These are phyloP conservation scores for Labia minor DNA, from an alignment of 2,888 invertebrate genomes.

Conservation along the genomic window DNA sequence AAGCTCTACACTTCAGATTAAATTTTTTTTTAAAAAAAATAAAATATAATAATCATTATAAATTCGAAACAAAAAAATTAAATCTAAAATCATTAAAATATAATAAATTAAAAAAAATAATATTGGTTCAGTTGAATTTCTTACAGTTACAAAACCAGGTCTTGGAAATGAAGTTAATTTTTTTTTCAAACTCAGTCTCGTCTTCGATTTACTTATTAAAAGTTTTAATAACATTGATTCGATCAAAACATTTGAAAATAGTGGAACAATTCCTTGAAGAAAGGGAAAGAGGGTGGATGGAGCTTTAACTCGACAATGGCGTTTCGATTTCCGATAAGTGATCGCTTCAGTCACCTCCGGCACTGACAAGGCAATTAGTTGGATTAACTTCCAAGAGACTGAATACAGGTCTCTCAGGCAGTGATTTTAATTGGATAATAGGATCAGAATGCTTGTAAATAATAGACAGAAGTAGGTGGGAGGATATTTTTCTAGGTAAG, in stretches of 20 bases:
- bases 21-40: too few relatives aligned
- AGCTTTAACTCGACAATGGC: background rate
- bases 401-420: background rate
- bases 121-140: too few relatives aligned
- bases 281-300: background rate
- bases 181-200: too few relatives aligned
- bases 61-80: too few relatives aligned
- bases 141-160: too few relatives aligned
- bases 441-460: conserved; percentile 5
- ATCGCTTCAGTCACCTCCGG: background rate
- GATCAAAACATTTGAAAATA: background rate
- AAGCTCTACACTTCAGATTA: too few relatives aligned
- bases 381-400: background rate
- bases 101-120: too few relatives aligned
- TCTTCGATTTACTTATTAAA: background rate
- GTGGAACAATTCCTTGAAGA: background rate
- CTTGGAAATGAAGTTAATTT: too few relatives aligned
- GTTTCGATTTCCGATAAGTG: conserved; percentile 13
- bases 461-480: background rate
- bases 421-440: background rate
- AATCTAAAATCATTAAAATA: too few relatives aligned
- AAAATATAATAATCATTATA: too few relatives aligned
- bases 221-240: conserved; percentile 7
- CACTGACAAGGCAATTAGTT: conserved; percentile 5
- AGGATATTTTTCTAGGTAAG: background rate